These are phyloP conservation scores for Drosophila melanosoma DNA, from an alignment of 2,888 invertebrate genomes.

Conservation along the genomic window DNA sequence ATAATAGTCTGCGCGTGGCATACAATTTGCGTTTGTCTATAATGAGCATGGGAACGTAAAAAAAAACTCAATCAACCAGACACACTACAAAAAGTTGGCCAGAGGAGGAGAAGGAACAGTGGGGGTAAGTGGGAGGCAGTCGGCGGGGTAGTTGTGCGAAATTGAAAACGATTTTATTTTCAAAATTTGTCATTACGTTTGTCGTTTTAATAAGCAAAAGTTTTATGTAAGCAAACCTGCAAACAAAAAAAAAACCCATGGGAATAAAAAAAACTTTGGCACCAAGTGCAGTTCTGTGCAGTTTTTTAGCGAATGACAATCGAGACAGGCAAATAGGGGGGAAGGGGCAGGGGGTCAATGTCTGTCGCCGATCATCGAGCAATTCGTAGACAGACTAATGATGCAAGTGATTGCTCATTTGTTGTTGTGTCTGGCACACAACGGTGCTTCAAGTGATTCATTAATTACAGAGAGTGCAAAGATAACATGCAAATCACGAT, in stretches of 20 bases:
- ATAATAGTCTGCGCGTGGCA: constrained; percentile 68
- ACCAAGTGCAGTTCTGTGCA: constrained; percentile 43
- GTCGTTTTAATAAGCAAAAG: constrained; percentile 67
- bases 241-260: constrained; percentile 23
- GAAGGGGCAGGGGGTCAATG: constrained; percentile 38
- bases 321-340: constrained; percentile 23
- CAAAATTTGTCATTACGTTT: constrained; percentile 72
- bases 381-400: constrained; percentile 33
- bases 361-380: constrained; percentile 36
- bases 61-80: constrained; percentile 49
- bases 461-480: constrained; percentile 27
- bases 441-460: constrained; percentile 42
- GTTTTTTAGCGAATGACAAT: constrained; percentile 38
- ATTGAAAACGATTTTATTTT: constrained; percentile 72
- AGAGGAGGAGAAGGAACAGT: background rate
- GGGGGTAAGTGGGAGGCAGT: background rate
- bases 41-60: constrained; percentile 76
- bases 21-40: constrained; percentile 54
- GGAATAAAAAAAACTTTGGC: constrained; percentile 40
- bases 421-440: constrained; percentile 10
- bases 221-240: constrained; percentile 69
- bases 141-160: constrained; percentile 48
- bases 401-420: constrained; percentile 38
- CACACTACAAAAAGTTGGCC: constrained; percentile 38
- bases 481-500: constrained; percentile 45